A percentile compares a stretch with the other conserved stretches of the same genome.
phyloP scores from a whole-genome alignment of 2,797 vertebrate species.

The Hozukius guyotensis region DNA sequence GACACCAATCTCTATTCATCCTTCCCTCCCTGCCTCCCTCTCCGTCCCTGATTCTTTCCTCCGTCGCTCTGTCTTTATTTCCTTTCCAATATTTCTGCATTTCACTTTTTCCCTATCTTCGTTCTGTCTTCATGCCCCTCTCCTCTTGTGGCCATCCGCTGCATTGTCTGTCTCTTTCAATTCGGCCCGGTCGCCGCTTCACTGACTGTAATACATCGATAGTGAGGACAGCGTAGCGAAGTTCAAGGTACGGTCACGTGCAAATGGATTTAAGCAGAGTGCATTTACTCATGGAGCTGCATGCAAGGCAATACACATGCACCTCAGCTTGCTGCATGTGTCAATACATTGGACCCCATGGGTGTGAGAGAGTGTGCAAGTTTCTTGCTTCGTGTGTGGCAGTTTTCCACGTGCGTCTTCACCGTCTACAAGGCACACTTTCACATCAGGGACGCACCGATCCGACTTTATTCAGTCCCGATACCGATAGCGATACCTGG shows the following conservation, averaged over 20 bases:
- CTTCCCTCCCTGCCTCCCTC: constrained; percentile 38
- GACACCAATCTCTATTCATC: constrained; percentile 75
- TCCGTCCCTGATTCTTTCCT: constrained; percentile 50
- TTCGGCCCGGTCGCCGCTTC: constrained; percentile 39
- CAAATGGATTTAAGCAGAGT: constrained; percentile 40
- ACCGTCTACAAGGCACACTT: neutral
- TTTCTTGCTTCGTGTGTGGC: neutral
- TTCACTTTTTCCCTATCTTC: constrained; percentile 11
- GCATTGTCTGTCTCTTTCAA: constrained; percentile 49
- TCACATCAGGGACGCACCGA: neutral
- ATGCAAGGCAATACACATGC: constrained; percentile 25
- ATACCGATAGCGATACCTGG: too few species aligned
- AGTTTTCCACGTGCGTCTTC: neutral
- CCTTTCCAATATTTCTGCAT: constrained; percentile 33
- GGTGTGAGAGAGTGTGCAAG: neutral
- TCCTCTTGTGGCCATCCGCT: constrained; percentile 43
- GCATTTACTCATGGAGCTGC: neutral
- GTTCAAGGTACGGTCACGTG: constrained; percentile 70
- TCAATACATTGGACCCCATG: constrained; percentile 1
- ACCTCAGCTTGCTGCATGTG: neutral
- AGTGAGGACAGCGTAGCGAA: constrained; percentile 43
- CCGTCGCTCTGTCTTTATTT: constrained; percentile 59
- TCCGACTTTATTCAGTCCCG: too few species aligned
- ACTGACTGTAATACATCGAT: constrained; percentile 44
- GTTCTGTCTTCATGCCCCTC: constrained; percentile 5